These are phyloP conservation scores for Volucella inanis DNA, from an alignment of 2,888 invertebrate genomes.

Conservation along the genomic window DNA sequence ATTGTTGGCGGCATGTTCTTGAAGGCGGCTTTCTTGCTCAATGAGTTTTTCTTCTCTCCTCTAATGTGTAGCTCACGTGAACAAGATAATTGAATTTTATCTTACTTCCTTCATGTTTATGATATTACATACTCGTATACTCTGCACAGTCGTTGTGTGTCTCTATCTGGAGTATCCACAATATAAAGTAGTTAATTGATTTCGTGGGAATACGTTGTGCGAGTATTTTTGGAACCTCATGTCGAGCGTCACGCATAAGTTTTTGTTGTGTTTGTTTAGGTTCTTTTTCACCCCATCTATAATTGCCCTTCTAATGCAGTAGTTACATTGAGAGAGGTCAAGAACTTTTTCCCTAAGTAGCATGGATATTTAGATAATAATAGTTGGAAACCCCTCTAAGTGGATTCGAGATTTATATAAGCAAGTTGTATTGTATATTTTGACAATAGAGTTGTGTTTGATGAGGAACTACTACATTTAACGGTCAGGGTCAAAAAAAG, in stretches of 20 bases:
- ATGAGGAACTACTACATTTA: background rate
- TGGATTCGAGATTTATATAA: constrained; percentile 30
- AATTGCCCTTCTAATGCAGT: constrained; percentile 26
- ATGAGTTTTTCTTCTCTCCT: background rate
- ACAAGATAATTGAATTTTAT: constrained; percentile 36
- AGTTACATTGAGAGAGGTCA: constrained; percentile 48
- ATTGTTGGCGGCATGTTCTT: background rate
- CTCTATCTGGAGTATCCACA: constrained; percentile 31
- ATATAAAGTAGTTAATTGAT: constrained; percentile 65
- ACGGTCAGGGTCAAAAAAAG: constrained; percentile 55
- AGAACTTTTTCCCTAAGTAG: constrained; percentile 18
- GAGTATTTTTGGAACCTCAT: constrained; percentile 63
- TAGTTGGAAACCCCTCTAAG: constrained; percentile 18
- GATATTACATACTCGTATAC: background rate
- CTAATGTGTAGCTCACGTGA: constrained; percentile 32
- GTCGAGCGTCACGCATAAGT: constrained; percentile 43
- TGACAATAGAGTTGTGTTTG: constrained; percentile 40
- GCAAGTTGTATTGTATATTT: constrained; percentile 19
- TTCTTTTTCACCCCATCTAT: constrained; percentile 9
- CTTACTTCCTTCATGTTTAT: constrained; percentile 18
- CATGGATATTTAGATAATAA: background rate
- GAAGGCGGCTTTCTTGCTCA: background rate
- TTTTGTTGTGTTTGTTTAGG: constrained; percentile 40
- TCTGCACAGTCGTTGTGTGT: background rate
- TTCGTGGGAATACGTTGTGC: constrained; percentile 68